Conservation (phyloP, 2,113 vertebrate genomes). For the Arizona elegans region DNA sequence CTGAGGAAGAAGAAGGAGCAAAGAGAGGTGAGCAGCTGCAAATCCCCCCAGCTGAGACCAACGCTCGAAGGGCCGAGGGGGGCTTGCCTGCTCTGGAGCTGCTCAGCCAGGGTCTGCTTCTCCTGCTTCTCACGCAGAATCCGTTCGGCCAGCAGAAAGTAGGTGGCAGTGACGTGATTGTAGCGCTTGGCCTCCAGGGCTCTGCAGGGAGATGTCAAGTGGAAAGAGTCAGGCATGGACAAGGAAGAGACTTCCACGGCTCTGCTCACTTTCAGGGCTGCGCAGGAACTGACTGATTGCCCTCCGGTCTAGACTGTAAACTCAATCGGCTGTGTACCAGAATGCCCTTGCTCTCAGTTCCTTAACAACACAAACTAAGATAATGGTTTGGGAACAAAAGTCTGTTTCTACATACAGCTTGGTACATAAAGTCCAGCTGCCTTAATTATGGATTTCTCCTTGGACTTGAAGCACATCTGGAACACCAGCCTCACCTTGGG, state of each 20-base stretch:
- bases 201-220: conserved; percentile 36
- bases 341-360: neutral
- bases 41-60: neutral
- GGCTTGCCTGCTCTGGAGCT: conserved; percentile 59
- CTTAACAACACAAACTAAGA: neutral
- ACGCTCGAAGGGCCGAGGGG: rapidly evolving
- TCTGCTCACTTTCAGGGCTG: neutral
- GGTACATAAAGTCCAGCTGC: neutral
- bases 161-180: conserved; percentile 78
- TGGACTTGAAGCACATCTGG: neutral
- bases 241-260: neutral
- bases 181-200: conserved; percentile 73
- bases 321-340: neutral
- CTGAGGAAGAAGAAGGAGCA: conserved; percentile 34
- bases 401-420: neutral
- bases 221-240: neutral
- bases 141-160: conserved; percentile 75
- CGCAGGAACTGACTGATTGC: neutral
- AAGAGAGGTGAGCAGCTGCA: neutral
- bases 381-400: neutral
- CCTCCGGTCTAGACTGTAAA: neutral
- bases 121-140: conserved; percentile 75
- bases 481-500: neutral
- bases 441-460: neutral
- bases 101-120: conserved; percentile 59